Base-by-base conservation (phyloP, 2,797 vertebrate genomes). In the Artibeus jamaicensis region DNA sequence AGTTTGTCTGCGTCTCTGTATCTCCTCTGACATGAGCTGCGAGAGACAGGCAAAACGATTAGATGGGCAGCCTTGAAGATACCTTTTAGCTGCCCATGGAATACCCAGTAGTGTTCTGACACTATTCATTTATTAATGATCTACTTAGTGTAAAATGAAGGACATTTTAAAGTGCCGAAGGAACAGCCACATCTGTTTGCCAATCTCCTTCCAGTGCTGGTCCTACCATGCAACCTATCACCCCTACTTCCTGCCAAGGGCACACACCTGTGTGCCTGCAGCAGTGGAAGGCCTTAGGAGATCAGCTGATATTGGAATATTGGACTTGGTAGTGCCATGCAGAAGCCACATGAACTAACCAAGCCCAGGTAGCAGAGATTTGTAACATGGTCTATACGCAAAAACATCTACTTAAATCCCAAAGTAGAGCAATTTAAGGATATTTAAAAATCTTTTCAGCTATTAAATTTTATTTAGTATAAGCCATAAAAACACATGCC, bases 331-430 rank as follows among this genome's bases (percentile, higher is more conserved):
- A 48, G 62, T 29, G 15, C 68, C 14, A 1, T 21, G 12, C 65
- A 79, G 73, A 90, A 86, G 62, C 62, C 94, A 96, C 89, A 88
- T 39, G 65, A 82, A 65, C 68, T 44, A 90, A 89, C 11, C 39
- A 81, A 70, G 48, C 6, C 39, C 34, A 44, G 46, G 85, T 42
- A 90, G 77, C 68, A 82, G 34, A n/a, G 18, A 15, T 50, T 93
- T 90, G 53, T 32, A n/a, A 34, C n/a, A 57, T 34, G 29, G n/a
- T 53, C 50, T 62, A 90, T 44, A 90, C 73, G 8, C 53, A 67
- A 79, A 96, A 86, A 11, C 53, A 46, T 62, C 44, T 62, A 50
- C 57, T 84, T 84, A 42, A 84, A 84, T 87, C 29, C 68, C 65
- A 87, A 83, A 81, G 21, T 24, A 73, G 77, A 87, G 74, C 8